phyloP scores from a whole-genome alignment of 2,888 invertebrate genomes.

The Tenthredo distinguenda region DNA sequence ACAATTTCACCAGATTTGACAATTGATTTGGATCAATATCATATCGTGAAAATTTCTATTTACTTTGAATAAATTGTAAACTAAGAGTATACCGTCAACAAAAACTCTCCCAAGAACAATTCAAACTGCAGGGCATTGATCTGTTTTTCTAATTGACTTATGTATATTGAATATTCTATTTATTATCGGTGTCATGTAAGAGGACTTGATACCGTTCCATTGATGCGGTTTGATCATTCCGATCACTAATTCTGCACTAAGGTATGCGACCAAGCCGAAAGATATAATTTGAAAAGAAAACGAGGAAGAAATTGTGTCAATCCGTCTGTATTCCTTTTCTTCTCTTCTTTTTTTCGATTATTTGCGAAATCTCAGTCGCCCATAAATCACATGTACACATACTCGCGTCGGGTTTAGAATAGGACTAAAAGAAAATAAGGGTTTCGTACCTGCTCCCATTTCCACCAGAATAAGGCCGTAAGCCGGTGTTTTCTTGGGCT shows the following conservation, averaged over 20 bases:
- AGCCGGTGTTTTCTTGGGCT: conserved; percentile 60
- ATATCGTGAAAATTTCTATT: too few species aligned
- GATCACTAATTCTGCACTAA: background rate
- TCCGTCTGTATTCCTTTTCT: background rate
- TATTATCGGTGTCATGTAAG: background rate
- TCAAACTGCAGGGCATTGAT: background rate
- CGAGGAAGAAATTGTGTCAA: background rate
- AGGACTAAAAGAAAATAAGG: background rate
- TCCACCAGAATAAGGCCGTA: conserved; percentile 66
- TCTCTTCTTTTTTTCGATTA: background rate
- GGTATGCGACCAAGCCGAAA: background rate
- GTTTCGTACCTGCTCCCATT: conserved; percentile 71
- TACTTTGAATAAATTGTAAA: background rate
- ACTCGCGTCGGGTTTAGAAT: background rate
- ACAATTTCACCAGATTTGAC: too few species aligned
- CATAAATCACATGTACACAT: too few species aligned
- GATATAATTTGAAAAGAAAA: background rate
- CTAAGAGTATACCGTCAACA: background rate
- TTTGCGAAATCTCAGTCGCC: background rate
- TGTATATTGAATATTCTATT: conserved; percentile 14
- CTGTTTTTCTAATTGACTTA: background rate
- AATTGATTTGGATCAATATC: background rate
- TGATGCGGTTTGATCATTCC: background rate
- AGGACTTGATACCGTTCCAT: background rate
- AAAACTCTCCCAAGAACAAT: background rate